Conservation (phyloP, 23 tunicate species). For the Trididemnum clinides region DNA sequence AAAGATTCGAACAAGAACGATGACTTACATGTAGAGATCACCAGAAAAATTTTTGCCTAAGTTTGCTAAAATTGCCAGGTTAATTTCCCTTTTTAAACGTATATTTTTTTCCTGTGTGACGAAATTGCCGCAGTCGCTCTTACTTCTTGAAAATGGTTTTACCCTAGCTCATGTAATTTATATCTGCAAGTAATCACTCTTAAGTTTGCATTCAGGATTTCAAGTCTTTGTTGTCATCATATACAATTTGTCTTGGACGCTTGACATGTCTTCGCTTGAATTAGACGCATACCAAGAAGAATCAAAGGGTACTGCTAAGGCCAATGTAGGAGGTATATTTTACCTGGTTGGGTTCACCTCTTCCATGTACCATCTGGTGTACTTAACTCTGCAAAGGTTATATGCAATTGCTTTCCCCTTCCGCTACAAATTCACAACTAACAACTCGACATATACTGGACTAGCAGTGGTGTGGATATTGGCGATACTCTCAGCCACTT, state of each 20-base stretch:
- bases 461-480: neutral
- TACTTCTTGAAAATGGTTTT: no score
- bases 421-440: neutral
- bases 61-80: no score
- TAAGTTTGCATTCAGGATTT: constrained; percentile 2
- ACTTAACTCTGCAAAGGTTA: neutral
- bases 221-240: neutral
- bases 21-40: no score
- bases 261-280: neutral
- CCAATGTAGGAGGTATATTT: constrained; percentile 1
- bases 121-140: no score
- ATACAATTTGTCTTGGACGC: neutral
- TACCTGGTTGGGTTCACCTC: neutral
- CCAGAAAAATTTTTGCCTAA: no score
- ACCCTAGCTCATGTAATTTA: no score
- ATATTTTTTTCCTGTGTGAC: no score
- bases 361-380: neutral
- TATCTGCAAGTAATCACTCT: no score
- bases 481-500: constrained; percentile 3
- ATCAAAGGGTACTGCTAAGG: neutral
- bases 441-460: neutral
- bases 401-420: constrained; percentile 17
- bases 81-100: no score
- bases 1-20: no score
- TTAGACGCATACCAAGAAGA: neutral